A percentile compares a stretch with the other conserved stretches of the same genome.
Evolutionary conservation across 2,113 vertebrate genomes (phyloP).

Genomic region (Saccopteryx bilineata): DNA sequence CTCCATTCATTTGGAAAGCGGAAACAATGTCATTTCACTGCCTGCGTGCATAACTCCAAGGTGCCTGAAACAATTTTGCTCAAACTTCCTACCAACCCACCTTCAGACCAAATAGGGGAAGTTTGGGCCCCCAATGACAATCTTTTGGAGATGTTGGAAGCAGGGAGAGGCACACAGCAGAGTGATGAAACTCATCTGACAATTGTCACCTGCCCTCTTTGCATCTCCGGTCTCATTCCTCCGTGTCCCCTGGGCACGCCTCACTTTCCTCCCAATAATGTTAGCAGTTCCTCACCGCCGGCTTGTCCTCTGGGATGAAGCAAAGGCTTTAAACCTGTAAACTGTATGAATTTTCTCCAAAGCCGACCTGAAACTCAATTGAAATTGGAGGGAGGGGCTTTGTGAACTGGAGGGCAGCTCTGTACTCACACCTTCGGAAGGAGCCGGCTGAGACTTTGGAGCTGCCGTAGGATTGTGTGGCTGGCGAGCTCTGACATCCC

Average conservation of each 20-base stretch:
- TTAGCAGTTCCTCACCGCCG: constrained; percentile 73
- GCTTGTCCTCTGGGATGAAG: constrained; percentile 79
- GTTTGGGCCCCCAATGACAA: constrained; percentile 80
- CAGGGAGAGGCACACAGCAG: neutral
- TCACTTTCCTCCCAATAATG: constrained; percentile 49
- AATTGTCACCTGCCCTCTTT: constrained; percentile 63
- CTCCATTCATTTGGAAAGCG: constrained; percentile 57
- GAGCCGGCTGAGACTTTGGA: rapidly evolving
- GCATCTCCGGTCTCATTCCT: constrained; percentile 67
- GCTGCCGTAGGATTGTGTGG: neutral
- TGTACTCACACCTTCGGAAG: neutral
- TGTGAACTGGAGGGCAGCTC: neutral
- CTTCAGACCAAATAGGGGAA: constrained; percentile 70
- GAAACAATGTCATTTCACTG: constrained; percentile 66
- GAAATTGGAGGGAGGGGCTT: constrained; percentile 64
- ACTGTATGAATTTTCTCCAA: constrained; percentile 76
- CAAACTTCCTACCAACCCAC: constrained; percentile 75
- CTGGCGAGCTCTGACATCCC: neutral
- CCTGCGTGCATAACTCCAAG: constrained; percentile 51
- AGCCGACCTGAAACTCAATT: constrained; percentile 74
- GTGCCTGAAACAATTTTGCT: constrained; percentile 69
- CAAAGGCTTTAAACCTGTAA: constrained; percentile 74
- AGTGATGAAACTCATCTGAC: constrained; percentile 71
- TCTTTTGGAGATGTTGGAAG: constrained; percentile 64
- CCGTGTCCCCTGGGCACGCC: constrained; percentile 66